These are phyloP conservation scores for Bubalus kerabau DNA, from an alignment of 2,113 vertebrate genomes.

Conservation along the genomic window DNA sequence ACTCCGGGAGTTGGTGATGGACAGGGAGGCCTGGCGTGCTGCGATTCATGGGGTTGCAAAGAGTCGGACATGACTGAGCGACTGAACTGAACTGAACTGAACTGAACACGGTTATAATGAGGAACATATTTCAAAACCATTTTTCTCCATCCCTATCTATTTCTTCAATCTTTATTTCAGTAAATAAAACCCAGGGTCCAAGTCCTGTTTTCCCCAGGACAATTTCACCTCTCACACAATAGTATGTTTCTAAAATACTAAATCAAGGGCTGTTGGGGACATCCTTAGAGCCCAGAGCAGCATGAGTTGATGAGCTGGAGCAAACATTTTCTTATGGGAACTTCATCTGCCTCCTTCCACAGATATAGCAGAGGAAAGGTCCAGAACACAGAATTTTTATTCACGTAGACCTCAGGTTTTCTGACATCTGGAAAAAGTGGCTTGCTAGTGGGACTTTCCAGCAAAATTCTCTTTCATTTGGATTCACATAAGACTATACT, in stretches of 20 bases:
- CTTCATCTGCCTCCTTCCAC: constrained; percentile 64
- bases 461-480: constrained; percentile 76
- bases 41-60: too few relatives aligned
- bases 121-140: constrained; percentile 79
- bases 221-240: constrained; percentile 47
- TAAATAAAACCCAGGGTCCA: constrained; percentile 66
- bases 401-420: constrained; percentile 69
- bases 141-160: constrained; percentile 74
- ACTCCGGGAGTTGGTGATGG: too few relatives aligned
- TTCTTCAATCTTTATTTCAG: constrained; percentile 77
- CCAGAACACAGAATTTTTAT: constrained; percentile 54
- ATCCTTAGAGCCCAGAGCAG: constrained; percentile 23
- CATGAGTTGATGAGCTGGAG: constrained; percentile 36
- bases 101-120: constrained; percentile 74
- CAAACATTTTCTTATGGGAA: constrained; percentile 71
- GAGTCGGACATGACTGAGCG: too few relatives aligned
- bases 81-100: too few relatives aligned
- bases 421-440: constrained; percentile 83
- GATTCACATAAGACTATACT: constrained; percentile 74
- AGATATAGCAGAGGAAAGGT: constrained; percentile 71
- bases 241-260: constrained; percentile 43
- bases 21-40: too few relatives aligned
- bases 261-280: constrained; percentile 48
- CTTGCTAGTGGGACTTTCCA: constrained; percentile 76
- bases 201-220: constrained; percentile 41